A percentile compares a stretch with the other conserved stretches of the same genome.
Evolutionary conservation across 2,113 vertebrate genomes (phyloP).

Genomic region (Embiotoca jacksoni): DNA sequence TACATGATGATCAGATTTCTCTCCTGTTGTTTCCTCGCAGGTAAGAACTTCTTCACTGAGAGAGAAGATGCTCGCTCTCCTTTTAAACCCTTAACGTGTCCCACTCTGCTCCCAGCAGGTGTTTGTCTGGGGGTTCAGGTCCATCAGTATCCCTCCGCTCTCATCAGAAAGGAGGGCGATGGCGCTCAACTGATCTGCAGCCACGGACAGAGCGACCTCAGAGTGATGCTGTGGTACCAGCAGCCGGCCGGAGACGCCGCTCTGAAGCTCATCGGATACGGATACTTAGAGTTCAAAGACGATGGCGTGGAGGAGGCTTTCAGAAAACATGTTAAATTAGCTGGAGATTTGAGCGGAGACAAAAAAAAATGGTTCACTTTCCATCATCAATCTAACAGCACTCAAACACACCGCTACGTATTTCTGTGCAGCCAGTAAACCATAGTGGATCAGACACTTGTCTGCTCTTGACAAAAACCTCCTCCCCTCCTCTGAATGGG

Average conservation of each 20-base stretch:
- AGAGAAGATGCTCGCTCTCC: background rate
- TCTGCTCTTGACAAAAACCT: slow-evolving; percentile 57
- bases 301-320: slow-evolving; percentile 26
- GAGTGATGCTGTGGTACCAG: slow-evolving; percentile 72
- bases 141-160: slow-evolving; percentile 47
- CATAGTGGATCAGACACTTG: slow-evolving; percentile 58
- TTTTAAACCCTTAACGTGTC: background rate
- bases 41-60: background rate
- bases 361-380: slow-evolving; percentile 26
- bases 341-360: slow-evolving; percentile 37
- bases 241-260: background rate
- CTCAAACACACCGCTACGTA: slow-evolving; percentile 51
- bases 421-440: slow-evolving; percentile 62
- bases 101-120: background rate
- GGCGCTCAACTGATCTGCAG: slow-evolving; percentile 48
- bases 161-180: accelerated
- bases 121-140: slow-evolving; percentile 37
- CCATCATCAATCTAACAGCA: slow-evolving; percentile 14
- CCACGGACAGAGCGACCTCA: slow-evolving; percentile 28
- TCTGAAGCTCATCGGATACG: slow-evolving; percentile 40
- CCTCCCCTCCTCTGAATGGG: background rate
- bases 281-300: slow-evolving; percentile 11
- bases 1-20: background rate
- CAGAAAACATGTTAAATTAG: slow-evolving; percentile 16
- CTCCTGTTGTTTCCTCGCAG: slow-evolving; percentile 3